Conservation (phyloP, 2,888 invertebrate genomes). For the Macrosiphum euphorbiae region DNA sequence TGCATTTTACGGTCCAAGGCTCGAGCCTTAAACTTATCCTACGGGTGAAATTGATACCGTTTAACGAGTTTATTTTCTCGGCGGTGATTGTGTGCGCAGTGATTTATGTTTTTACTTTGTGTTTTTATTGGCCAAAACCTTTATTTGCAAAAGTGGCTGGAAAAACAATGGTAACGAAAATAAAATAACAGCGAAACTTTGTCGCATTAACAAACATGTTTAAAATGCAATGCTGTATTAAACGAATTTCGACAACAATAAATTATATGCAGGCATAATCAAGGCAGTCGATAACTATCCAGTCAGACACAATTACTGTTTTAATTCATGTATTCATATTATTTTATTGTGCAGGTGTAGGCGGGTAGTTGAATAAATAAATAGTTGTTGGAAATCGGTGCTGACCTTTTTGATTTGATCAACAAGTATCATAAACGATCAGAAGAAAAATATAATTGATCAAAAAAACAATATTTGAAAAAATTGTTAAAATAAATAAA, state of each 20-base stretch:
- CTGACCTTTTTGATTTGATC: not conserved
- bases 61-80: constrained; percentile 30
- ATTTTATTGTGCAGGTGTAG: not conserved
- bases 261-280: not conserved
- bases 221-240: not conserved
- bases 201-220: not conserved
- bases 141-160: not conserved
- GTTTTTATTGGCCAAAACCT: not conserved
- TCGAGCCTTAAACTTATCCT: not conserved
- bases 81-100: not conserved
- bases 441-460: not conserved
- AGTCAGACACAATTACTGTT: too few relatives aligned
- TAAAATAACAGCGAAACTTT: not conserved
- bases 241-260: not conserved
- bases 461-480: not conserved
- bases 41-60: not conserved
- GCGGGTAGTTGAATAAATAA: too few relatives aligned
- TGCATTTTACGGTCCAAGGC: not conserved
- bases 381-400: too few relatives aligned
- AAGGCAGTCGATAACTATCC: too few relatives aligned
- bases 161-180: not conserved
- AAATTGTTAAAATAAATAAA: not conserved
- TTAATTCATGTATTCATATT: not conserved
- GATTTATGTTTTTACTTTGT: constrained; percentile 26
- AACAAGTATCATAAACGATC: not conserved